Evolutionary conservation across 2,888 invertebrate genomes (phyloP).

Genomic region (Rosalia funebris): DNA sequence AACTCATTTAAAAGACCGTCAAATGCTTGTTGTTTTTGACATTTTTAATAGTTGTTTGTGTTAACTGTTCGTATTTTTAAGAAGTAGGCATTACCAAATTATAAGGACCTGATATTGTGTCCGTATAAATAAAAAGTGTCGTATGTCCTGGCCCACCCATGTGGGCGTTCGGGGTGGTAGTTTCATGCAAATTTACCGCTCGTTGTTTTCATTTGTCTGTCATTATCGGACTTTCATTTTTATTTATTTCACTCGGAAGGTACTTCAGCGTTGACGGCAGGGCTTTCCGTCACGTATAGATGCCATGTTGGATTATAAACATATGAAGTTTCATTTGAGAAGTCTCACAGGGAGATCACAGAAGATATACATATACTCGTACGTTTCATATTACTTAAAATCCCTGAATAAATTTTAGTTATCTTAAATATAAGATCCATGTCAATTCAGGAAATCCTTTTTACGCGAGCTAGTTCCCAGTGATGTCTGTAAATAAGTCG

Average conservation of each 20-base stretch:
- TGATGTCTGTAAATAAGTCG: too few relatives aligned
- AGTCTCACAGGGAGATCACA: too few relatives aligned
- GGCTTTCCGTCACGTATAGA: neutral
- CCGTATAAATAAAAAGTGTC: slow-evolving; percentile 1
- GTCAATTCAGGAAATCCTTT: too few relatives aligned
- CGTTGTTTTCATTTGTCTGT: slow-evolving; percentile 1
- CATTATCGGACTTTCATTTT: neutral
- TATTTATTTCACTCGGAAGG: neutral
- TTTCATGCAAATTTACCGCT: slow-evolving; percentile 5
- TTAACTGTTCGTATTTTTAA: slow-evolving; percentile 33
- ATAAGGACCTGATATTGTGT: slow-evolving; percentile 14
- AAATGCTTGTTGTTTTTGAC: slow-evolving; percentile 41
- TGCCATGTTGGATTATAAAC: too few relatives aligned
- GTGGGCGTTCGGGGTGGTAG: neutral
- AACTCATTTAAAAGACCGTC: slow-evolving; percentile 35
- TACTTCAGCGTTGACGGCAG: neutral
- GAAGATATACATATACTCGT: too few relatives aligned
- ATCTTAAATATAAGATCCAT: too few relatives aligned
- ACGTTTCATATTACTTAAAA: too few relatives aligned
- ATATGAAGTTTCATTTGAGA: too few relatives aligned
- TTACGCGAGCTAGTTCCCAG: too few relatives aligned
- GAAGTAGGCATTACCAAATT: slow-evolving; percentile 12
- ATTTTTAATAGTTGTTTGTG: slow-evolving; percentile 42
- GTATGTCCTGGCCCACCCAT: slow-evolving; percentile 12
- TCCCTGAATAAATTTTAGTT: too few relatives aligned